These are phyloP conservation scores for Maconellicoccus hirsutus DNA, from an alignment of 1,140 invertebrate genomes.

Conservation along the genomic window DNA sequence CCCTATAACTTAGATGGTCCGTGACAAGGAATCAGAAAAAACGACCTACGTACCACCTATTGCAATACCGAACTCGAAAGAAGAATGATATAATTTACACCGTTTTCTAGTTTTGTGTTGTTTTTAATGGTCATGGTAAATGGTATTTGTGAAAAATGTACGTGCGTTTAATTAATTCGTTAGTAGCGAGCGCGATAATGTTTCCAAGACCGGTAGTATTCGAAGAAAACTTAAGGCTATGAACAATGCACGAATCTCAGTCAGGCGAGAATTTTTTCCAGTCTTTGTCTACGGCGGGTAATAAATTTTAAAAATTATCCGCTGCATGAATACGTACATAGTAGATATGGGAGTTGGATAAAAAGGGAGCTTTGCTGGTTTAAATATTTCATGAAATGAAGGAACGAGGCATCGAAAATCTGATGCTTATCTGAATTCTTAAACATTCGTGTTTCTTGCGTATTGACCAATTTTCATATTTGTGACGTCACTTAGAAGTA, in stretches of 20 bases:
- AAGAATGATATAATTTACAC: conserved; percentile 3
- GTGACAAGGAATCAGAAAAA: not conserved
- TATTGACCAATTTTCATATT: too few species aligned
- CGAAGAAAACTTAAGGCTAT: not conserved
- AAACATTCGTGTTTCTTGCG: too few species aligned
- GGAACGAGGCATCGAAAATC: too few species aligned
- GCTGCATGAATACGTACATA: too few species aligned
- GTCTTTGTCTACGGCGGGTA: not conserved
- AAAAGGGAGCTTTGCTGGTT: too few species aligned
- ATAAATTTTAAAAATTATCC: too few species aligned
- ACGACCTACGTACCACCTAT: conserved; percentile 7
- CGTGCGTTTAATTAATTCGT: not conserved
- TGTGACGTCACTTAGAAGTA: too few species aligned
- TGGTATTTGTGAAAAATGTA: not conserved
- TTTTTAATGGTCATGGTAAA: not conserved
- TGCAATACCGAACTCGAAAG: not conserved
- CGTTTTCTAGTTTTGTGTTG: not conserved
- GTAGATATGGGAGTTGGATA: too few species aligned
- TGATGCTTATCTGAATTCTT: too few species aligned
- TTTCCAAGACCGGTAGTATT: not conserved
- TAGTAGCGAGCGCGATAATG: not conserved
- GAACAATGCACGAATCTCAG: not conserved
- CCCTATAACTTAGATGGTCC: conserved; percentile 7
- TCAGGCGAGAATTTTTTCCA: not conserved
- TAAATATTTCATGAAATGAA: too few species aligned